Conservation (phyloP, 2,797 vertebrate species). For the Microchirus variegatus region DNA sequence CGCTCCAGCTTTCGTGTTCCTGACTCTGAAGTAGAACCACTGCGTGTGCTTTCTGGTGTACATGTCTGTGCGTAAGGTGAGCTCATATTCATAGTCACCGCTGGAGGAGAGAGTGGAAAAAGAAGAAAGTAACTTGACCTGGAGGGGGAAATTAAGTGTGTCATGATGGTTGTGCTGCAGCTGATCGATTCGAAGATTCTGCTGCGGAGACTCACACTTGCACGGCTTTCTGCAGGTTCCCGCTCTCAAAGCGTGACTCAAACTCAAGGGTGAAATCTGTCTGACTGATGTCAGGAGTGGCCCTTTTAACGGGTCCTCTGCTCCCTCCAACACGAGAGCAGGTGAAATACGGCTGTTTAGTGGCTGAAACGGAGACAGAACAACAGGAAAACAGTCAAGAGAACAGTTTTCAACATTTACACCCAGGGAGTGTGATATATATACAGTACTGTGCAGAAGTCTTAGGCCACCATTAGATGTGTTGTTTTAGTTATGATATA, state of each 20-base stretch:
- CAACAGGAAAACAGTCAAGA: not conserved
- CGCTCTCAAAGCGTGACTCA: constrained; percentile 94
- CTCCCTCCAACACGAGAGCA: constrained; percentile 83
- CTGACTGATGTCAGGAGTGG: constrained; percentile 49
- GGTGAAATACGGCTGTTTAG: constrained; percentile 81
- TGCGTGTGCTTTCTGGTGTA: constrained; percentile 94
- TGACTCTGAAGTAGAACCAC: constrained; percentile 97
- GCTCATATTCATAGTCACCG: constrained; percentile 86
- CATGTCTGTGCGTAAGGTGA: constrained; percentile 88
- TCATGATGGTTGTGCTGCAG: not conserved
- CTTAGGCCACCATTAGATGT: no score
- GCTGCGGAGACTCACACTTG: constrained; percentile 85
- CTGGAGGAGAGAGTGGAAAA: constrained; percentile 62
- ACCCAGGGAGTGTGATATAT: not conserved
- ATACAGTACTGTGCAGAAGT: no score
- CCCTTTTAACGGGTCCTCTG: constrained; percentile 63
- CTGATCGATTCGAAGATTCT: not conserved
- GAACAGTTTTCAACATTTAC: not conserved
- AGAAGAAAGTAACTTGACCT: not conserved
- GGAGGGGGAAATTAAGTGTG: not conserved
- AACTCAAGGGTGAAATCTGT: constrained; percentile 85
- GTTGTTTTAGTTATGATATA: no score
- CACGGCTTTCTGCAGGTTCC: constrained; percentile 91
- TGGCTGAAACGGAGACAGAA: constrained; percentile 56
- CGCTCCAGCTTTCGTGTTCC: constrained; percentile 84